These are phyloP conservation scores for Drosophila colorata DNA, from an alignment of 2,888 invertebrate genomes.

Conservation along the genomic window DNA sequence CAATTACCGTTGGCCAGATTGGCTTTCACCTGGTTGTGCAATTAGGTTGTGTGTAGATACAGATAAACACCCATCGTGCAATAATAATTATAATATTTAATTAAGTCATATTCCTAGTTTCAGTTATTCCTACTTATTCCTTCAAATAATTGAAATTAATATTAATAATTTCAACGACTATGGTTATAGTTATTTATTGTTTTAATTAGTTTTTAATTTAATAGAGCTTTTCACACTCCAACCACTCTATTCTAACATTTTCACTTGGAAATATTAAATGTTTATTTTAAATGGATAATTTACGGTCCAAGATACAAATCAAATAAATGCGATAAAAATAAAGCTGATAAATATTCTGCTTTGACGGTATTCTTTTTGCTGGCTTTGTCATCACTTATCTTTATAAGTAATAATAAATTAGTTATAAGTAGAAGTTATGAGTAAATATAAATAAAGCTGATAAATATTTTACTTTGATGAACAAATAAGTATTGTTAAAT, in stretches of 20 bases:
- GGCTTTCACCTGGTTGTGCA: conserved; percentile 16
- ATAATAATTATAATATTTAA: neutral
- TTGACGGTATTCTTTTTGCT: no score
- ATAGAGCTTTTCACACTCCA: neutral
- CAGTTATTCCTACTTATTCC: neutral
- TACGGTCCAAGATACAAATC: no score
- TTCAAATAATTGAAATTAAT: neutral
- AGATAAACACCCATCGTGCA: neutral
- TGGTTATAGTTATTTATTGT: neutral
- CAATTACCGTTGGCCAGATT: conserved; percentile 43
- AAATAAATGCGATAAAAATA: no score
- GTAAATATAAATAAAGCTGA: no score
- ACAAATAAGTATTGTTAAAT: no score
- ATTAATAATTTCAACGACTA: neutral
- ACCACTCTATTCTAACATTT: neutral
- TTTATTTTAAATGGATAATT: no score
- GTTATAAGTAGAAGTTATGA: no score
- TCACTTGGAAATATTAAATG: no score
- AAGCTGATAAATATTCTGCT: no score
- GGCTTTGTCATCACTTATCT: no score
- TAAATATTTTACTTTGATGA: no score
- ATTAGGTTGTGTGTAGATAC: conserved; percentile 7
- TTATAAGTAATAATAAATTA: no score
- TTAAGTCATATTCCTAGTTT: neutral
- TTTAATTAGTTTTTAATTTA: neutral